Conservation (phyloP, 2,888 invertebrate species). For the Podabrus alpinus region DNA sequence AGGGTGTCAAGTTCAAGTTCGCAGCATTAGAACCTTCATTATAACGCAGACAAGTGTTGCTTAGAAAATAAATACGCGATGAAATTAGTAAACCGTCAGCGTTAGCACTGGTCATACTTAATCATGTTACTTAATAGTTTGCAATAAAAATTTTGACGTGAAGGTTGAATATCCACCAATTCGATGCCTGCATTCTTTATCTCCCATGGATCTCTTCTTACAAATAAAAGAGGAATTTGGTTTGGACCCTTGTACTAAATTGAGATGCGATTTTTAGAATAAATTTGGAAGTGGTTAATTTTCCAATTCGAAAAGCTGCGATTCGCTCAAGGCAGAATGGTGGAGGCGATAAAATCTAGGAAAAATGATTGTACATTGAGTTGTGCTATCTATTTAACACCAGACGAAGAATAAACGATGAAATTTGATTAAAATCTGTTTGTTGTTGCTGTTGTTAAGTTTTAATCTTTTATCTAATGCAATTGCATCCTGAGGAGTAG, state of each 20-base stretch:
- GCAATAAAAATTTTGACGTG: slow-evolving; percentile 45
- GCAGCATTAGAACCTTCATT: not conserved
- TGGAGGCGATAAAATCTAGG: not conserved
- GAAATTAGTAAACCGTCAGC: slow-evolving; percentile 28
- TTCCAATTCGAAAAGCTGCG: not conserved
- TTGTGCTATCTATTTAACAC: not conserved
- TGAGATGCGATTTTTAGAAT: not conserved
- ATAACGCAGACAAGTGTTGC: slow-evolving; percentile 8
- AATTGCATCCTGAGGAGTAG: slow-evolving; percentile 8
- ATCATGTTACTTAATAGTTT: slow-evolving; percentile 49
- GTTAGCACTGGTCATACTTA: slow-evolving; percentile 34
- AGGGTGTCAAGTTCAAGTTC: not conserved
- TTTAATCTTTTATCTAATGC: slow-evolving; percentile 16
- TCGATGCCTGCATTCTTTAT: slow-evolving; percentile 14
- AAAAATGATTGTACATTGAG: not conserved
- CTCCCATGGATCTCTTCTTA: not conserved
- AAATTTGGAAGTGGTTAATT: not conserved
- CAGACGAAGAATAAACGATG: not conserved
- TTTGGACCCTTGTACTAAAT: not conserved
- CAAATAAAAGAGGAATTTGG: not conserved
- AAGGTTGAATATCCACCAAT: slow-evolving; percentile 35
- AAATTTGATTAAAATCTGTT: slow-evolving; percentile 2
- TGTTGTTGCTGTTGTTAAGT: not conserved
- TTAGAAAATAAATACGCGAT: slow-evolving; percentile 19
- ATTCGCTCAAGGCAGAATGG: not conserved